Evolutionary conservation across 2,888 invertebrate genomes (phyloP), one percentile per base, ranked within the genome.

Genomic region (Rotaria macrura): DNA sequence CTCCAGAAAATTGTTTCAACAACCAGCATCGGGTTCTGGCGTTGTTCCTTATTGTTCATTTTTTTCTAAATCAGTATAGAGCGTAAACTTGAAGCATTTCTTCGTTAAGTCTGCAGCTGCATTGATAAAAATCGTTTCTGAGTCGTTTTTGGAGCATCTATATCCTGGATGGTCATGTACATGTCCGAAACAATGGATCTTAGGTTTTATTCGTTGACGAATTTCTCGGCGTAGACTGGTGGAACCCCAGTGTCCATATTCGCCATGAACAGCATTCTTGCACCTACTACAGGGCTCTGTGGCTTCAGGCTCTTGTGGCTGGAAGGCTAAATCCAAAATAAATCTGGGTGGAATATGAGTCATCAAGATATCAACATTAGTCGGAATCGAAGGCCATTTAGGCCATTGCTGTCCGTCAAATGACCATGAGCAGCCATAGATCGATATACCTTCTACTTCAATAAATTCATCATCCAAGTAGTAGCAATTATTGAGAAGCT

Each of bases 181-280:
- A 90, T 95, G 95, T 0, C 95, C 95, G 91, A 94, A 95, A 17
- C 95, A 93, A 89, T 95, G 95, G 90, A 94, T 95, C 89, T 94
- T 94, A 29, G 95, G 95, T 89, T 93, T 93, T 0, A 95, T 93
- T 52, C 95, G 91, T 87, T 93, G 92, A 89, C 95, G 95, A 7
- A 95, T 34, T 34, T 29, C 65, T 29, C 17, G 10, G 3, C 4
- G 29, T 65, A 65, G 34, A 34, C 65, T 65, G 12, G 2, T 2
- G 17, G 65, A 65, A 17, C 65, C 65, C 65, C 65, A 65, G 20
- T 65, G 65, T 34, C 65, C 65, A 65, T 65, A 65, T 5, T 4
- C 29, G 5, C 65, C 65, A 34, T 65, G 65, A 34, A 65, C 65
- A 34, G 29, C 25, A 65, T 65, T 14, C 14, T 65, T 20, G 12